Base-by-base conservation (phyloP, 2,888 invertebrate genomes). In the Hemithea aestivaria region DNA sequence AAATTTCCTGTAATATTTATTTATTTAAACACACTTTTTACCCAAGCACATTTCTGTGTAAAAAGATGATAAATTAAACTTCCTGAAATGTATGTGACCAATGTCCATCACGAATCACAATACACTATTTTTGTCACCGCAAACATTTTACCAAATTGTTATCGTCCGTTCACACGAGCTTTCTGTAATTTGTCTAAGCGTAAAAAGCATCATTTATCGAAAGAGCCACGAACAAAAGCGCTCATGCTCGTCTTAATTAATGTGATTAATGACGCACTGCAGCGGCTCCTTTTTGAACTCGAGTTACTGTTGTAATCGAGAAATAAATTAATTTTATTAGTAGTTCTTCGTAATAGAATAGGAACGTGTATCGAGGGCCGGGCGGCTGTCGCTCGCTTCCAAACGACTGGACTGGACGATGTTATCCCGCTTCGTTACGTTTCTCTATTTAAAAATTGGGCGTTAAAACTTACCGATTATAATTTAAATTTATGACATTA, bases 291-390 rank as follows among this genome's bases (percentile, higher is more conserved):
- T 80, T 79, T 81, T 79, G 79, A 83, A 79, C 78, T 76, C 67
- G 61, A 58, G 63, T 80, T 73, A 77, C 75, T 75, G 73, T 74
- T 79, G 77, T 81, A 84, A 85, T 85, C 81, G 79, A 78, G 79
- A 78, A 81, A 85, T 82, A 84, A 83, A 85, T 87, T 85, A 83
- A 85, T 82, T 83, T 77, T 79, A 83, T 85, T 82, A 80, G 75
- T 75, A 74, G 77, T 78, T 78, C 74, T 73, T 73, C 32, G 41
- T 84, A 82, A 81, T 83, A 81, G 82, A 84, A 82, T 77, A 74
- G 63, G 62, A 62, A 48, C 58, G 61, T 61, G 63, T 61, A 62
- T 61, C 62, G 60, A 63, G 59, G 33, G 53, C 60, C 61, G 36
- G 28, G 34, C 35, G 35, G 16, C 16, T 16, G 16, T 16, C 16